phyloP scores from a whole-genome alignment of 2,888 invertebrate species.

The Drosophila falleni region DNA sequence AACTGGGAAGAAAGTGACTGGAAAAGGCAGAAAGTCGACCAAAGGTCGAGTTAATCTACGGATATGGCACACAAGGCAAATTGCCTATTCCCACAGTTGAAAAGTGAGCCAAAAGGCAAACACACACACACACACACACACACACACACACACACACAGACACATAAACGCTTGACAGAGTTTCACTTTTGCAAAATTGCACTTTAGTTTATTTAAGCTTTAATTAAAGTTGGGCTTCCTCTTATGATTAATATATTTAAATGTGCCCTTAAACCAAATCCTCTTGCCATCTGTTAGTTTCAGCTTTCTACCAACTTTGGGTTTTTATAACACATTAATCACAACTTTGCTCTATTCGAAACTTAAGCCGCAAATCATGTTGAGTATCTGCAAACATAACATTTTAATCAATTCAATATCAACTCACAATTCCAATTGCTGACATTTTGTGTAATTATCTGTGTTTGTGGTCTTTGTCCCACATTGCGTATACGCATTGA shows the following conservation, averaged over 20 bases:
- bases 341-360: neutral
- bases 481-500: conserved; percentile 34
- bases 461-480: neutral
- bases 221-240: conserved; percentile 22
- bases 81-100: conserved; percentile 38
- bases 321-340: conserved; percentile 6
- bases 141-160: too few relatives aligned
- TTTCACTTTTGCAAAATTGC: conserved; percentile 21
- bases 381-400: neutral
- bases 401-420: conserved; percentile 15
- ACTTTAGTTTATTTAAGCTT: conserved; percentile 28
- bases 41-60: conserved; percentile 72
- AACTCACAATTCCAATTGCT: neutral
- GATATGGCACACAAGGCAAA: conserved; percentile 35
- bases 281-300: conserved; percentile 1
- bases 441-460: conserved; percentile 25
- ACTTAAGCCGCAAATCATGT: conserved; percentile 2
- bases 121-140: neutral
- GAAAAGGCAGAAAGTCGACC: conserved; percentile 44
- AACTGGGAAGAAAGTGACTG: neutral
- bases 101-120: conserved; percentile 19
- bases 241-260: conserved; percentile 23
- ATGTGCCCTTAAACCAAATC: neutral
- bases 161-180: neutral
- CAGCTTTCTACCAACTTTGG: neutral